phyloP scores from a whole-genome alignment of 1,140 invertebrate genomes.

The Augochlora pura region DNA sequence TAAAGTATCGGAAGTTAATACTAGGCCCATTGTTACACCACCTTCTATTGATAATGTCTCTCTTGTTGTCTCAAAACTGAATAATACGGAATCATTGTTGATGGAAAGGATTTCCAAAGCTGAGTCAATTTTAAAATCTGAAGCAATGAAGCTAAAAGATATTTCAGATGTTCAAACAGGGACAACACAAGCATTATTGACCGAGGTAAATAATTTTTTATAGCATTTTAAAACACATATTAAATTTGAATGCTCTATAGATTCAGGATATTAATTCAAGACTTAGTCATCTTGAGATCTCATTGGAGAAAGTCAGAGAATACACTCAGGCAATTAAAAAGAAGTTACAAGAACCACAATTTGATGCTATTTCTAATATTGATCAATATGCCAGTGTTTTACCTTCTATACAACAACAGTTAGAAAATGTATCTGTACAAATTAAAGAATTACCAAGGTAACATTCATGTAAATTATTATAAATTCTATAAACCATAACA shows the following conservation, averaged over 20 bases:
- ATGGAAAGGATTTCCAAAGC: constrained; percentile 62
- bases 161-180: constrained; percentile 59
- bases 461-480: constrained; percentile 19
- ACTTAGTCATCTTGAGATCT: constrained; percentile 55
- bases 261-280: constrained; percentile 51
- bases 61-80: constrained; percentile 80
- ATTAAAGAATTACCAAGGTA: constrained; percentile 73
- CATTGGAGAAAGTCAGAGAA: constrained; percentile 55
- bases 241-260: constrained; percentile 35
- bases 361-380: constrained; percentile 52
- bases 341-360: constrained; percentile 40
- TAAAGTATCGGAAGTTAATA: constrained; percentile 77
- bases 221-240: background rate
- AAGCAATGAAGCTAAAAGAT: constrained; percentile 60
- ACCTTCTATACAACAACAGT: constrained; percentile 64
- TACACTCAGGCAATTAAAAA: constrained; percentile 27
- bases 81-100: constrained; percentile 67
- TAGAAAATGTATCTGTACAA: constrained; percentile 67
- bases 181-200: constrained; percentile 59
- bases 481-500: constrained; percentile 5
- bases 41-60: constrained; percentile 77
- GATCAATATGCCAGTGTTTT: constrained; percentile 66
- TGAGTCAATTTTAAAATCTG: constrained; percentile 61
- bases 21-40: constrained; percentile 20
- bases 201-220: constrained; percentile 60